Percentiles rank a stretch among this genome's conserved stretches.
These are phyloP conservation scores for Chlorodrepanis virens DNA, from an alignment of 2,113 vertebrate species.

Conservation along the genomic window DNA sequence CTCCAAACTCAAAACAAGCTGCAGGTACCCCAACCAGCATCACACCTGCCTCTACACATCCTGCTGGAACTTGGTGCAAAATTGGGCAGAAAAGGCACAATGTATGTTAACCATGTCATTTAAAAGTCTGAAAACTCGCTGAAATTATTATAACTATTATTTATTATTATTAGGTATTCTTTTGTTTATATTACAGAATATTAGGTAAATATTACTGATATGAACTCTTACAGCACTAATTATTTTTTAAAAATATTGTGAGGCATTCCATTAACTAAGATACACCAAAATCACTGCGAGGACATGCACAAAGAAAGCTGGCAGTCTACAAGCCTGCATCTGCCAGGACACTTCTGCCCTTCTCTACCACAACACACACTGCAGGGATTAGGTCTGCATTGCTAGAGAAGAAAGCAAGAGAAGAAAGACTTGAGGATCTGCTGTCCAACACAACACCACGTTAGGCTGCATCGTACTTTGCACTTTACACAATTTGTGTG, in stretches of 20 bases:
- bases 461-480: neutral
- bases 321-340: neutral
- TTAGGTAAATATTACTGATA: neutral
- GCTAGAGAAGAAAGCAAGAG: neutral
- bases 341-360: neutral
- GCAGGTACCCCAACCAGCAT: neutral
- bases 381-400: neutral
- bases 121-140: neutral
- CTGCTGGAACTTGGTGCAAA: neutral
- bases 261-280: neutral
- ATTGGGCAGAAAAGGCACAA: neutral
- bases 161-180: neutral
- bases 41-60: neutral
- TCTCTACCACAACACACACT: neutral
- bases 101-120: neutral
- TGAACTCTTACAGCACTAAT: neutral
- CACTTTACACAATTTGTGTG: neutral
- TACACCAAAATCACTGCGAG: neutral
- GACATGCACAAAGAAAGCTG: neutral
- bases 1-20: neutral
- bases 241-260: neutral
- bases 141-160: neutral
- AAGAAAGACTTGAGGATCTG: neutral
- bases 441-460: neutral
- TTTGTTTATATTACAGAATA: neutral